Conservation (phyloP, 2,888 invertebrate genomes). For the Chouioia cunea region DNA sequence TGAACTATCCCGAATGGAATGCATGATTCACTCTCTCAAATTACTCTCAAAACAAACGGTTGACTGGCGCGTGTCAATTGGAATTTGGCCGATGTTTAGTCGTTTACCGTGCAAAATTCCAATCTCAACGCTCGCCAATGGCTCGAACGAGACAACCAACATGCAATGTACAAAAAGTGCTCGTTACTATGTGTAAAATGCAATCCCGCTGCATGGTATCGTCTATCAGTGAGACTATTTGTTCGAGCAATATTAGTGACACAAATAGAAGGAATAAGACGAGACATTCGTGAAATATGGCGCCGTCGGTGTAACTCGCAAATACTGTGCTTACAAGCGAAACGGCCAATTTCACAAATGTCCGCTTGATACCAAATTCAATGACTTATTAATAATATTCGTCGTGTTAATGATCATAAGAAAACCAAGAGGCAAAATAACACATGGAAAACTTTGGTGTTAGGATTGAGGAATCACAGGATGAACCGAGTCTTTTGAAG, state of each 20-base stretch:
- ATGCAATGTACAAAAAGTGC: slow-evolving; percentile 62
- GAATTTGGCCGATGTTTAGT: no score
- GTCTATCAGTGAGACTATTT: slow-evolving; percentile 64
- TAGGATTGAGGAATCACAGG: slow-evolving; percentile 39
- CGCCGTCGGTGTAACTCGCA: not conserved
- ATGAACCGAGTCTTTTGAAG: slow-evolving; percentile 29
- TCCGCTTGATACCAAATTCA: not conserved
- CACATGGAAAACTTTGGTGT: slow-evolving; percentile 52
- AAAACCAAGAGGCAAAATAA: slow-evolving; percentile 67
- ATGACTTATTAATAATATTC: slow-evolving; percentile 35
- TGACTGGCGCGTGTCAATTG: no score
- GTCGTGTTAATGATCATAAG: slow-evolving; percentile 60
- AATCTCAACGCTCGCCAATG: not conserved
- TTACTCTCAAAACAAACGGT: no score
- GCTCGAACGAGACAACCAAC: slow-evolving; percentile 49
- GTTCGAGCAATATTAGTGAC: slow-evolving; percentile 38
- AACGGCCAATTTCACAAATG: slow-evolving; percentile 32
- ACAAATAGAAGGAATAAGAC: slow-evolving; percentile 35
- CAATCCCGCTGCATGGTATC: slow-evolving; percentile 54
- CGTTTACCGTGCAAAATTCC: no score
- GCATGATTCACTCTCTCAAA: no score
- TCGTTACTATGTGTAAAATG: slow-evolving; percentile 58
- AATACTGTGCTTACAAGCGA: slow-evolving; percentile 13
- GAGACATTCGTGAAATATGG: slow-evolving; percentile 5
- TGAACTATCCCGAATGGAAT: no score